Base-by-base conservation (phyloP, 2,888 invertebrate genomes). In the Dioctria rufipes region DNA sequence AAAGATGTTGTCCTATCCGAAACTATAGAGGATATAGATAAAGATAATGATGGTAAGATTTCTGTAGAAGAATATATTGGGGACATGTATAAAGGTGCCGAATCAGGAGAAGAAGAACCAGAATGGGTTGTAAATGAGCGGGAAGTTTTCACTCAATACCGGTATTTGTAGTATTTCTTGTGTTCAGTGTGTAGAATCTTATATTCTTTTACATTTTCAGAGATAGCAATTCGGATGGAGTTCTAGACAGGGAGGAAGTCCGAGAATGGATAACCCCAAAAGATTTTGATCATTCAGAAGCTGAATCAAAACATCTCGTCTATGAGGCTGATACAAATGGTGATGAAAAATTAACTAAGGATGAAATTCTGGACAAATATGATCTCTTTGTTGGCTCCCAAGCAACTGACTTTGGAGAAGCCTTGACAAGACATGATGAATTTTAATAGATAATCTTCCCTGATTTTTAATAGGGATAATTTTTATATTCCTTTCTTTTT, bases 311-410 rank as follows among this genome's bases (percentile, higher is more conserved):
- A 81, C 99, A 99, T 90, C 92, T 99, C 67, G 94, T 99, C 83
- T 96, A 95, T 89, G 98, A 98, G 88, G 96, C 98, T 0, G 99
- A 99, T 89, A 90, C 92, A 0, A 95, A 99, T 90, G 94, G 94
- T 8, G 99, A 99, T 89, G 95, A 96, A 85, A 93, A 94, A 86
- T 91, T 99, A 43, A 95, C 95, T 6, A 95, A 95, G 88, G 93
- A 93, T 0, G 99, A 99, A 90, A 94, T 99, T 49, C 89, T 99
- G 40, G 94, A 95, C 80, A 98, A 99, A 88, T 98, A 98, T 88
- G 99, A 99, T 89, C 91, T 98, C 8, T 99, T 99, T 89, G 99
- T 99, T 4, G 99, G 99, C 54, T 98, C 98, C 0, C 99, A 99
- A 88, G 99, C 98, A 1, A 99, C 99, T 0, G 99, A 99, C 90